Conservation (phyloP, 2,888 invertebrate genomes). For the Oscheius onirici region DNA sequence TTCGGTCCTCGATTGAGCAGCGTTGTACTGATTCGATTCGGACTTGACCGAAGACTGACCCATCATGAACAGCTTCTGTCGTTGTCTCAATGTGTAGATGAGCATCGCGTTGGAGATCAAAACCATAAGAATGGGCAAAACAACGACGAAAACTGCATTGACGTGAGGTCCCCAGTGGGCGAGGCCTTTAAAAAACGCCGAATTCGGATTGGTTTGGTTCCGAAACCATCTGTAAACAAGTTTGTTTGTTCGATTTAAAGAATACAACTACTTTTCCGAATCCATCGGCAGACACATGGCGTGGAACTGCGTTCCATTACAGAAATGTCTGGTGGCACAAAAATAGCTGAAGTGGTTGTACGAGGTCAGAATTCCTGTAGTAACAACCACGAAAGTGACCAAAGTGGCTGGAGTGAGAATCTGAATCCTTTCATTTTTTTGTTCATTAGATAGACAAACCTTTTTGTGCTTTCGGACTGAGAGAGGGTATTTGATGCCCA, state of each 20-base stretch:
- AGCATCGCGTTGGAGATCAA: conserved; percentile 63
- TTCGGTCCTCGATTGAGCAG: conserved; percentile 57
- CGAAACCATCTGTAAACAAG: conserved; percentile 58
- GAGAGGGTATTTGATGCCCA: conserved; percentile 66
- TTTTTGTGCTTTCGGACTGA: conserved; percentile 49
- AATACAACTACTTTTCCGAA: conserved; percentile 38
- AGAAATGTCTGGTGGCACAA: conserved; percentile 60
- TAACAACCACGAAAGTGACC: conserved; percentile 54
- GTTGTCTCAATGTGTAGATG: conserved; percentile 60
- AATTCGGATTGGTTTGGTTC: conserved; percentile 56
- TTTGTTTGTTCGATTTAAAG: not conserved
- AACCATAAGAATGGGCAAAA: conserved; percentile 64
- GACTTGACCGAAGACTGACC: conserved; percentile 41
- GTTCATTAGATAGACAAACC: conserved; percentile 5
- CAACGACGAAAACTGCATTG: conserved; percentile 61
- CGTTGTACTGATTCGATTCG: conserved; percentile 42
- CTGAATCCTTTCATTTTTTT: conserved; percentile 13
- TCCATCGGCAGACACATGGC: conserved; percentile 54
- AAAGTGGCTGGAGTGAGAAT: conserved; percentile 48
- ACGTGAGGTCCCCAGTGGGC: conserved; percentile 52
- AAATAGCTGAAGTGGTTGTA: conserved; percentile 63
- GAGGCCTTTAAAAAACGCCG: conserved; percentile 41
- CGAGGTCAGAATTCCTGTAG: conserved; percentile 62
- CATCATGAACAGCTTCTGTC: conserved; percentile 54
- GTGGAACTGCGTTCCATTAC: conserved; percentile 64